Conservation (phyloP, 1,140 invertebrate species). For the Drosophila setifemur region DNA sequence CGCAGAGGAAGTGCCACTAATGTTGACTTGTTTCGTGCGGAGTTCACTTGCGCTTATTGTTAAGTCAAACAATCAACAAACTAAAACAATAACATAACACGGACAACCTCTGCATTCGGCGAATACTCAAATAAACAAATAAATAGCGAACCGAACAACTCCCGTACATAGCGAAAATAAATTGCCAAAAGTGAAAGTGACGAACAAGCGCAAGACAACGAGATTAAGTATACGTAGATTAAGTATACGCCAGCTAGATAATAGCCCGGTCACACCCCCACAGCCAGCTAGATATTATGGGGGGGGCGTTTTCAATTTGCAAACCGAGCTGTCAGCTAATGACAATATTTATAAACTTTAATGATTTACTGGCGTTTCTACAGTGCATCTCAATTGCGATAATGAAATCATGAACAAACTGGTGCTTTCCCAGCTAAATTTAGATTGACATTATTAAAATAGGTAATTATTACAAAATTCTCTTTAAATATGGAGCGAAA, state of each 20-base stretch:
- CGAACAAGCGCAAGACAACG: constrained; percentile 9
- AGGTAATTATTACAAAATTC: background rate
- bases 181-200: constrained; percentile 69
- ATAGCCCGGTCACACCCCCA: constrained; percentile 41
- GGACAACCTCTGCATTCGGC: background rate
- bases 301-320: constrained; percentile 38
- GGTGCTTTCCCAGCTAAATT: constrained; percentile 1
- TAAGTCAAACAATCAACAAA: constrained; percentile 42
- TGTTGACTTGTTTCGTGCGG: background rate
- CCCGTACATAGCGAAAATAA: constrained; percentile 61
- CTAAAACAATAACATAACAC: constrained; percentile 26
- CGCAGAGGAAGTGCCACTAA: constrained; percentile 18
- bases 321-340: constrained; percentile 33
- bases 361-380: constrained; percentile 27
- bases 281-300: too few relatives aligned
- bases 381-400: background rate
- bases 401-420: background rate
- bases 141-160: constrained; percentile 24
- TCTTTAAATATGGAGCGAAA: too few relatives aligned
- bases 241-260: constrained; percentile 23
- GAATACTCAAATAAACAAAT: constrained; percentile 9
- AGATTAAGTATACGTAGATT: constrained; percentile 30
- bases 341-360: constrained; percentile 47
- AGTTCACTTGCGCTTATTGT: constrained; percentile 43
- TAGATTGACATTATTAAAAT: background rate